phyloP scores from a whole-genome alignment of 2,888 invertebrate species.

The Lymantria monacha region DNA sequence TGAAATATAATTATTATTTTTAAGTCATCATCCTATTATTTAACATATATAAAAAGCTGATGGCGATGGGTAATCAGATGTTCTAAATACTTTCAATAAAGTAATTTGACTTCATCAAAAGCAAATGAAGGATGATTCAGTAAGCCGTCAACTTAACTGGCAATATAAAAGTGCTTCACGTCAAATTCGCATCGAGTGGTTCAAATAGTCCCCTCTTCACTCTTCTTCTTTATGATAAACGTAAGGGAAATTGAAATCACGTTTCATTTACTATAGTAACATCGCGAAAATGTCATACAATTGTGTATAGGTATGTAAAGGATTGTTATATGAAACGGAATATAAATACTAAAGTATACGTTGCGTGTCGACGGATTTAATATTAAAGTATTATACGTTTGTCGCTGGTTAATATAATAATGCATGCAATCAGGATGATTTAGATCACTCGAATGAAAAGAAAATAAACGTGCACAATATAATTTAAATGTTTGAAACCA shows the following conservation, averaged over 20 bases:
- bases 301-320: slow-evolving; percentile 48
- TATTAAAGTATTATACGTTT: slow-evolving; percentile 20
- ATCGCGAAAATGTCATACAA: slow-evolving; percentile 32
- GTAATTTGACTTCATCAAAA: slow-evolving; percentile 56
- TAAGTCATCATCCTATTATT: too few species aligned
- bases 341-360: too few species aligned
- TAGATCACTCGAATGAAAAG: too few species aligned
- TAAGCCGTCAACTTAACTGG: slow-evolving; percentile 57
- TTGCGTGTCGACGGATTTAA: slow-evolving; percentile 28
- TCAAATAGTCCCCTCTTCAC: slow-evolving; percentile 53
- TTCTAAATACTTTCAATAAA: slow-evolving; percentile 52
- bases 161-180: slow-evolving; percentile 61
- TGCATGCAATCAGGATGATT: too few species aligned
- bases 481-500: too few species aligned
- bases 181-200: slow-evolving; percentile 67
- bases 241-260: slow-evolving; percentile 66
- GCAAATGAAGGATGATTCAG: slow-evolving; percentile 63
- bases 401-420: slow-evolving; percentile 5
- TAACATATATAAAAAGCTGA: too few species aligned
- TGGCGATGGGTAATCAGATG: slow-evolving; percentile 36
- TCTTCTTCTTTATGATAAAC: slow-evolving; percentile 58
- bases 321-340: slow-evolving; percentile 14
- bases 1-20: too few species aligned
- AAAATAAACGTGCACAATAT: too few species aligned
- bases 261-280: slow-evolving; percentile 57